A percentile compares a stretch with the other conserved stretches of the same genome.
Conservation (phyloP, 2,797 vertebrate genomes). For the Intellagama lesueurii region DNA sequence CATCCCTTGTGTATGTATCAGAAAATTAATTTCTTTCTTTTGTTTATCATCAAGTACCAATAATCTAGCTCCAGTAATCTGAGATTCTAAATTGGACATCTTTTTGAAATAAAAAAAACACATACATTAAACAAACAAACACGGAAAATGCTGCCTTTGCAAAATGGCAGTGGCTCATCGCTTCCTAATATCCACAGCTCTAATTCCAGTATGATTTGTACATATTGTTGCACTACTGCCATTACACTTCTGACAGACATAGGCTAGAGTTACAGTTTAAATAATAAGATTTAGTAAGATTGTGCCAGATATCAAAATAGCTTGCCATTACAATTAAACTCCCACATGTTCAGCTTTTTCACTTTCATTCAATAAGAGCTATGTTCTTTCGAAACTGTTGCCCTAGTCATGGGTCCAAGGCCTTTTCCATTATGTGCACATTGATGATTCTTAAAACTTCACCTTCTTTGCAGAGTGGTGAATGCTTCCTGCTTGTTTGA, state of each 20-base stretch:
- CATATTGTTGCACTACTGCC: too few relatives aligned
- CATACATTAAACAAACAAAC: background rate
- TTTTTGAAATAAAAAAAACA: background rate
- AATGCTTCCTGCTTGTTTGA: slow-evolving; percentile 81
- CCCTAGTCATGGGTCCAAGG: background rate
- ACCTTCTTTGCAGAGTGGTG: slow-evolving; percentile 56
- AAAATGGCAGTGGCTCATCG: background rate
- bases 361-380: background rate
- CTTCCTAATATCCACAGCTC: background rate
- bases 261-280: background rate
- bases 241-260: background rate
- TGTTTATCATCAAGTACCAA: too few relatives aligned
- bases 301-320: background rate
- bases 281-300: slow-evolving; percentile 8
- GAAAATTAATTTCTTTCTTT: background rate
- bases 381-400: slow-evolving; percentile 14
- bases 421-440: background rate
- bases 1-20: background rate
- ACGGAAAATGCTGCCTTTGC: background rate
- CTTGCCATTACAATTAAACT: background rate
- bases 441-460: slow-evolving; percentile 39
- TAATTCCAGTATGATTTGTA: background rate
- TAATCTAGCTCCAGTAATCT: background rate
- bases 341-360: background rate
- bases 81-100: background rate